These are phyloP conservation scores for Rhincodon typus DNA, from an alignment of 2,797 vertebrate genomes.

Conservation along the genomic window DNA sequence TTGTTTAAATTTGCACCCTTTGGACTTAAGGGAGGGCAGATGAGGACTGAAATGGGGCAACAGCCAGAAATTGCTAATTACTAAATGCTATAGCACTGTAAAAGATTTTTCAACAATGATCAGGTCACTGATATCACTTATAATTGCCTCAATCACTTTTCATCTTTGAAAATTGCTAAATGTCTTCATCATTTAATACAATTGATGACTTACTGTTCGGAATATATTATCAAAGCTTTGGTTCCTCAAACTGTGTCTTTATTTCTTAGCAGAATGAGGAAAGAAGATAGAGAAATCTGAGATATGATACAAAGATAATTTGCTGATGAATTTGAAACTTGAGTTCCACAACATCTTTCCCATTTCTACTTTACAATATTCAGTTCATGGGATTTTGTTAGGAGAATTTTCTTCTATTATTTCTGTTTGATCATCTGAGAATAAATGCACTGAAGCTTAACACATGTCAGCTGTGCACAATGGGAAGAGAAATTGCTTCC, in stretches of 20 bases:
- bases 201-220: background rate
- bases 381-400: constrained; percentile 4
- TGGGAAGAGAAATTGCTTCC: constrained; percentile 13
- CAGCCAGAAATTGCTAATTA: background rate
- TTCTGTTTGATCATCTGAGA: constrained; percentile 20
- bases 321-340: background rate
- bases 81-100: background rate
- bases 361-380: constrained; percentile 18
- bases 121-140: background rate
- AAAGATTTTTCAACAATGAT: background rate
- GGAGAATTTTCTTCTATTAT: background rate
- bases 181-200: background rate
- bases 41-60: background rate
- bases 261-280: background rate
- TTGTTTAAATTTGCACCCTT: background rate
- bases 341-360: background rate
- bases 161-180: background rate
- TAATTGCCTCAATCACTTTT: background rate
- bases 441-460: background rate
- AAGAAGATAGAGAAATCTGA: background rate
- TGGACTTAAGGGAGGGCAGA: background rate
- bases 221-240: background rate
- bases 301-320: background rate
- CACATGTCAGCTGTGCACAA: constrained; percentile 6
- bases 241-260: background rate